Conservation (phyloP, 2,113 vertebrate species). For the Desmodus rotundus region DNA sequence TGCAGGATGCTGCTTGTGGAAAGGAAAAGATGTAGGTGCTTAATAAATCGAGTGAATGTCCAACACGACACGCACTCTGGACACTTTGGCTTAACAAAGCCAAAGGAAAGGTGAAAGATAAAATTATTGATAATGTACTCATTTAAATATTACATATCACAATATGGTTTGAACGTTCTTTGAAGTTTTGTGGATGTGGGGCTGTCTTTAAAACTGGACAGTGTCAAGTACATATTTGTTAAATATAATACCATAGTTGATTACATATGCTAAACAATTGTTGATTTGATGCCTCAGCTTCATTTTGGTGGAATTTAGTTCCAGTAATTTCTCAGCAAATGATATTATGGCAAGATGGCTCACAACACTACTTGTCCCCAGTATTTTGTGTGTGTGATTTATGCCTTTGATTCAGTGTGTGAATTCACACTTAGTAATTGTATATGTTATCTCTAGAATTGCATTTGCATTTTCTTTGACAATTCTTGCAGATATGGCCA, state of each 20-base stretch:
- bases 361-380: neutral
- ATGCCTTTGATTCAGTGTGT: neutral
- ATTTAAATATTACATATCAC: neutral
- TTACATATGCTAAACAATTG: neutral
- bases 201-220: conserved; percentile 8
- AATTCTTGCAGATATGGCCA: conserved; percentile 92
- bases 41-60: neutral
- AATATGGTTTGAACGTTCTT: neutral
- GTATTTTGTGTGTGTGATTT: neutral
- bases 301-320: conserved; percentile 21
- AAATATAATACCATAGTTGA: conserved; percentile 3
- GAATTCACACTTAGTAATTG: neutral
- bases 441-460: conserved; percentile 6
- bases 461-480: conserved; percentile 83
- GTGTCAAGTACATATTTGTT: neutral
- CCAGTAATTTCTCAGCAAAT: conserved; percentile 16
- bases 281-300: neutral
- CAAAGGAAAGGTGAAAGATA: neutral
- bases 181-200: neutral
- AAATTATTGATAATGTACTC: neutral
- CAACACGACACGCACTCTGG: too few species aligned
- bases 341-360: neutral
- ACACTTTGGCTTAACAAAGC: too few species aligned
- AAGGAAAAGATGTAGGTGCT: neutral
- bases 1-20: neutral